Evolutionary conservation across 2,113 vertebrate genomes (phyloP), one percentile per base, ranked within the genome.

Genomic region (Sylvilagus bachmani): DNA sequence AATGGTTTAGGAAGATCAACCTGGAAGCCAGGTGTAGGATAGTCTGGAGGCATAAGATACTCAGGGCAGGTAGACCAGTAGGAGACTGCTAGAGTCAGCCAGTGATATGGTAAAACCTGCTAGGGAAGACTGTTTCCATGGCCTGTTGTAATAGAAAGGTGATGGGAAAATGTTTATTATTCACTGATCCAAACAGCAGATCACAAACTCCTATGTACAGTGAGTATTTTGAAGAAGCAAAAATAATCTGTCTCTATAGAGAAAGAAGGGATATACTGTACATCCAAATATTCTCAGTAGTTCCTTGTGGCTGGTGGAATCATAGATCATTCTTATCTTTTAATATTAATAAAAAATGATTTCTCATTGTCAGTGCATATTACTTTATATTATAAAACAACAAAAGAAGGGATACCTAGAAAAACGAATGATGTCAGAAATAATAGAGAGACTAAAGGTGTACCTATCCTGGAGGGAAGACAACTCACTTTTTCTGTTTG

Each of bases 321-420:
- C 79, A 44, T n/a, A 36, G 75, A 49, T 87, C 51, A 78, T 38
- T 94, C 92, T 79, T 92, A 89, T 44, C 85, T 86, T 33, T 86
- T 91, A 69, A 84, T 69, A 85, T 92, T 81, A 6, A 44, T 90
- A 74, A 71, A 44, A 33, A 36, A 66, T 80, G 53, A 84, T 90
- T 92, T 95, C 78, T 73, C 77, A 44, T 44, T 69, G 31, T 51
- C 25, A 80, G 14, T 51, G 87, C 21, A 62, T 81, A 88, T 49
- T 66, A 67, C 24, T 80, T 90, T 62, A 27, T 36, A 64, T 70
- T 79, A 44, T 11, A 44, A 38, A 70, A 92, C 62, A 16, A 83
- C 17, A 19, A 55, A 70, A 36, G 81, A 88, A 64, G 51, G 67
- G 10, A 78, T 77, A 38, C 11, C 33, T 29, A 88, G 19, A 77